phyloP scores from a whole-genome alignment of 2,113 vertebrate species.

The Parus major region DNA sequence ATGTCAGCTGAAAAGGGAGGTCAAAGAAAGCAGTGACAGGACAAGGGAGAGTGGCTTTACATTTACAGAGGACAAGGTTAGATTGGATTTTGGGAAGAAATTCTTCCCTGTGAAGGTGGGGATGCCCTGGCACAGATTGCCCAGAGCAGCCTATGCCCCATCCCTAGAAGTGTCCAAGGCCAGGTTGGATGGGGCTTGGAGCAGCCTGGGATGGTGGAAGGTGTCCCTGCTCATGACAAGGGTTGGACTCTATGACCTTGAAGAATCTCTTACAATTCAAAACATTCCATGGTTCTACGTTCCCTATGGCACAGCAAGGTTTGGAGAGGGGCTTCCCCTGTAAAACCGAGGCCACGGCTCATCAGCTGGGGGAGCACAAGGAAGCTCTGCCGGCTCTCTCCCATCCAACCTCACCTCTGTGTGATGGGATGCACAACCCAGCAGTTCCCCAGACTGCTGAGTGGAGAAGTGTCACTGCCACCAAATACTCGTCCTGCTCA shows the following conservation, averaged over 20 bases:
- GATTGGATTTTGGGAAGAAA: background rate
- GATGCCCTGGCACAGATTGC: background rate
- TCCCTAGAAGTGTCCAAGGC: background rate
- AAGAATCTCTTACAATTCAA: background rate
- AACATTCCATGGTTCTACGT: background rate
- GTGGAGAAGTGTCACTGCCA: background rate
- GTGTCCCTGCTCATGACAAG: background rate
- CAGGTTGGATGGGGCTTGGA: background rate
- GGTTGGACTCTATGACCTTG: background rate
- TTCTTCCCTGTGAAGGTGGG: background rate
- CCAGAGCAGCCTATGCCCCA: background rate
- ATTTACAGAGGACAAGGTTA: background rate
- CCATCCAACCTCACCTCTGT: background rate
- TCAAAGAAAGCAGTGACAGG: background rate
- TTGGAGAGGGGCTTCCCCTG: background rate
- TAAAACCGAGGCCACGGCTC: background rate
- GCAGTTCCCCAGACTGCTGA: background rate
- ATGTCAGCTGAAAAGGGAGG: background rate
- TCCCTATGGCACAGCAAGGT: background rate
- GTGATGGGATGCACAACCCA: background rate
- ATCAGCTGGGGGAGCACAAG: background rate
- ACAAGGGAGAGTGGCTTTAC: background rate
- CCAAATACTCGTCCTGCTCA: background rate
- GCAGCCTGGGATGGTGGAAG: background rate
- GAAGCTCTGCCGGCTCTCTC: background rate